Evolutionary conservation across 1,140 invertebrate genomes (phyloP), one percentile per base, ranked within the genome.

Genomic region (Diuraphis noxia): DNA sequence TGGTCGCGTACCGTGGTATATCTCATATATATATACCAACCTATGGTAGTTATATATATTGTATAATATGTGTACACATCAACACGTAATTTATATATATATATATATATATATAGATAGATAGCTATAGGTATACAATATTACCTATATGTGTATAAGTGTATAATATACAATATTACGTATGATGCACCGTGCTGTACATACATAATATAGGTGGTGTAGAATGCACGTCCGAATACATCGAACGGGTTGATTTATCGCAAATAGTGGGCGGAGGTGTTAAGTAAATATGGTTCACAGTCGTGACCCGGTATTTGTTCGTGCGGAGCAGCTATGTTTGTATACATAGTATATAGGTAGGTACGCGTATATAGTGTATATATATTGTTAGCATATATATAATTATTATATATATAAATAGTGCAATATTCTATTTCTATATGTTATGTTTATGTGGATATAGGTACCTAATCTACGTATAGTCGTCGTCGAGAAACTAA

Each of bases 261-360:
- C 85, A 36, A 38, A 36, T 17, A 9, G 72, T 81, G 72, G 88
- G 88, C 88, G 88, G 88, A 90, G 88, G 88, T 90, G 88, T 90
- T 90, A 90, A 81, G 49, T 81, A 90, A 90, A 90, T 90, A 81
- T 90, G 88, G 88, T 90, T 19, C 88, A 49, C 88, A 49, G 88
- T 90, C 88, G 88, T 90, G 88, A 89, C 88, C 88, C 56, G 88
- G 56, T 77, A 41, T 41, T n/a, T 82, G 40, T 77, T 89, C 88
- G 88, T 89, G 88, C 63, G 41, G 21, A 19, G n/a, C 43, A 25
- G 56, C 81, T 30, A 40, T 10, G 25, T 82, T 72, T n/a, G 17
- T 52, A 52, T 72, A 72, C 49, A n/a, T n/a, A n/a, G n/a, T n/a
- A n/a, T n/a, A n/a, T n/a, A n/a, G n/a, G n/a, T 17, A 46, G 5